These are phyloP conservation scores for Caenorhabditis virilis DNA, from an alignment of 2,888 invertebrate genomes.

Conservation along the genomic window DNA sequence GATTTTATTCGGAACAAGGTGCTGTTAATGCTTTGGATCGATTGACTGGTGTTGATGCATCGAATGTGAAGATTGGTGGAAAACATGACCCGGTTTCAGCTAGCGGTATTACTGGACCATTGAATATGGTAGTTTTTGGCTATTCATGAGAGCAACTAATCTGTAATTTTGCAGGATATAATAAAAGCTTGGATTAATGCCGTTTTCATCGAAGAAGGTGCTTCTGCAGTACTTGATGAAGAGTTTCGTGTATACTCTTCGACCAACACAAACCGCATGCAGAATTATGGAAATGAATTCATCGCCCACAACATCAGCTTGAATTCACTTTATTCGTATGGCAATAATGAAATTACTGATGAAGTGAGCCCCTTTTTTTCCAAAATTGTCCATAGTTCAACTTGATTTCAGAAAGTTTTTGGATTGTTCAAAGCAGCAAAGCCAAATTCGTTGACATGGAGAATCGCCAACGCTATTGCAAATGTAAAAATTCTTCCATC, in stretches of 20 bases:
- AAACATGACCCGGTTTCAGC: background rate
- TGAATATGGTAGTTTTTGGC: background rate
- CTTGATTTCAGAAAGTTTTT: background rate
- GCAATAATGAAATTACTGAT: too few relatives aligned
- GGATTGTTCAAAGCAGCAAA: background rate
- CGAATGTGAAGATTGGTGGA: constrained; percentile 1
- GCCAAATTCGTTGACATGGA: background rate
- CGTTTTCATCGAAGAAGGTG: too few relatives aligned
- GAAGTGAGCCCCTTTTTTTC: too few relatives aligned
- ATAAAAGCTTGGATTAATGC: too few relatives aligned
- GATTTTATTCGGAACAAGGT: constrained; percentile 3
- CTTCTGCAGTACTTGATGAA: too few relatives aligned
- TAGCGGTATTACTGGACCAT: background rate
- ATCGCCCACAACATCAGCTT: too few relatives aligned
- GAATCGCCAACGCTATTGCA: constrained; percentile 5
- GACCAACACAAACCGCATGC: too few relatives aligned
- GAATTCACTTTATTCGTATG: too few relatives aligned
- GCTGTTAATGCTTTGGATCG: constrained; percentile 18
- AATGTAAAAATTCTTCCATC: constrained; percentile 9
- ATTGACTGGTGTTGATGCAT: constrained; percentile 3
- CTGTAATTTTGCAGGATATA: too few relatives aligned
- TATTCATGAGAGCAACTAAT: background rate
- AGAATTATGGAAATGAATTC: too few relatives aligned
- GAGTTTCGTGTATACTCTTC: too few relatives aligned
- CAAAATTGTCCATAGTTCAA: too few relatives aligned